Base-by-base conservation (phyloP, 2,888 invertebrate genomes). In the Meta bourneti region DNA sequence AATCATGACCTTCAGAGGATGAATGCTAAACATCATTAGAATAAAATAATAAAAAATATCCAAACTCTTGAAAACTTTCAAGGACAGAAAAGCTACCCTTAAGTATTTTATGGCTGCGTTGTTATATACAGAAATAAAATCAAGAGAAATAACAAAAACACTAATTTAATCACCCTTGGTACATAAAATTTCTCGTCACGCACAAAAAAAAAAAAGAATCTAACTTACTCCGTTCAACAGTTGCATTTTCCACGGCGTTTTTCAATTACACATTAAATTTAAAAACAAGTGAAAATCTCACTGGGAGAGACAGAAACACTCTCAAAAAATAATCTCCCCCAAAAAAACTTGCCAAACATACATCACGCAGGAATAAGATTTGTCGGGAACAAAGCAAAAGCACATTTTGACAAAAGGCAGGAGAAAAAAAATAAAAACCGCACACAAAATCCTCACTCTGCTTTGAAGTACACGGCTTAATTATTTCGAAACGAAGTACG, bases 401-500 rank as follows among this genome's bases (percentile, higher is more conserved):
- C 52, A 11, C 79, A 79, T 16, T 61, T 54, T 34, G 61, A 61
- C 77, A 19, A 79, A 79, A 20, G 16, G 11, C 7, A 34, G 20
- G 51, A n/a, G 51, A 20, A 54, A 61, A 19, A 79, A 61, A 61
- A 20, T 13, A 48, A 16, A 20, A 6, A 61, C 61, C 61, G 7
- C 54, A 61, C 61, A 61, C 61, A 61, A 61, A 49, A 19, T 54
- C 61, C 54, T 54, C 7, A 51, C 51, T 49, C 16, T 20, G 54
- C 34, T 79, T 34, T 79, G 79, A 79, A 61, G 16, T 79, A 79
- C 61, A 61, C 52, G 34, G 34, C 61, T 79, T 79, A 79, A 79
- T 79, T 79, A 79, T 34, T 79, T 79, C 19, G n/a, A 52, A 77
- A 77, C 51, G 16, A 51, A 77, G 34, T 34, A 34, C 34, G n/a